A percentile compares a stretch with the other conserved stretches of the same genome.
These are phyloP conservation scores for Cynopterus sphinx DNA, from an alignment of 2,797 vertebrate species.

Conservation along the genomic window DNA sequence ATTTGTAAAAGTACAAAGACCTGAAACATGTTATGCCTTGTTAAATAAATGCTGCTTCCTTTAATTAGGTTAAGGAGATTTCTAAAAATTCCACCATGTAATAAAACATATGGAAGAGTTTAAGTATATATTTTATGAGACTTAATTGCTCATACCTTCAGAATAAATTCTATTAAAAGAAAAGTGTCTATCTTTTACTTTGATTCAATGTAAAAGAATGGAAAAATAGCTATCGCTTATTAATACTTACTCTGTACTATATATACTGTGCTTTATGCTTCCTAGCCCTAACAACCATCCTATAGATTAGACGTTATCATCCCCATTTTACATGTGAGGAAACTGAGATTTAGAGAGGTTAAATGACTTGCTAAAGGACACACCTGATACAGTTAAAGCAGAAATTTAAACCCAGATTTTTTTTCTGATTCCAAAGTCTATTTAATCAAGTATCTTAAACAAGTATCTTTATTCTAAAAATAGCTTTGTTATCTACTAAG, in stretches of 20 bases:
- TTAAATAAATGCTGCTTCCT: neutral
- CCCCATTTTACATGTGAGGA: neutral
- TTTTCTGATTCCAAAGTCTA: neutral
- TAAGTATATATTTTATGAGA: neutral
- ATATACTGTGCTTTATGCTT: too few relatives aligned
- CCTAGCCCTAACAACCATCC: neutral
- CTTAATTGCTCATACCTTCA: neutral
- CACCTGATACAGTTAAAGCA: neutral
- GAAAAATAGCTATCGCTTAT: neutral
- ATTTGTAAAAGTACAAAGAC: slow-evolving; percentile 1
- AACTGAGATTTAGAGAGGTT: neutral
- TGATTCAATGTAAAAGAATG: neutral
- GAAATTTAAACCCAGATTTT: neutral
- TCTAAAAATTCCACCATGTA: neutral
- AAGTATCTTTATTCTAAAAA: neutral
- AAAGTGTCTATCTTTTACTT: neutral
- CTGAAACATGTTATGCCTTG: neutral
- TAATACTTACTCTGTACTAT: neutral
- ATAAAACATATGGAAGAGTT: neutral
- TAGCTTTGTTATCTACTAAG: neutral
- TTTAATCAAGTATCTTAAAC: neutral
- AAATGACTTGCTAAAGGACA: neutral
- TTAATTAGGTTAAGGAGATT: slow-evolving; percentile 13
- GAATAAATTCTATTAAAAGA: neutral
- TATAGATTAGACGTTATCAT: neutral